These are phyloP conservation scores for Macrosiphum euphorbiae DNA, from an alignment of 2,888 invertebrate genomes.

Conservation along the genomic window DNA sequence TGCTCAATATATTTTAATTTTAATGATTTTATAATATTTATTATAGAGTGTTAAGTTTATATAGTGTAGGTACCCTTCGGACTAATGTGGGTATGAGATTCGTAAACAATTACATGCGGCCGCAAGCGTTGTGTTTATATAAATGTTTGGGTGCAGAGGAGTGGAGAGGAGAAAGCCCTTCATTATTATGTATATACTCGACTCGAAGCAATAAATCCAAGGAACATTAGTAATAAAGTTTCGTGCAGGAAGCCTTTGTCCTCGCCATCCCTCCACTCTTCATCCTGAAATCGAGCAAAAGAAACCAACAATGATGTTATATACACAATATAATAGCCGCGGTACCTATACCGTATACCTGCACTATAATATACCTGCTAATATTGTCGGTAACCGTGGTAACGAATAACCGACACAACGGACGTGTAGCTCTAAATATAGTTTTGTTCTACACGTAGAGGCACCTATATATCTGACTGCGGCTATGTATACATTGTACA, in stretches of 20 bases:
- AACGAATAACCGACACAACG: not conserved
- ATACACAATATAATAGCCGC: not conserved
- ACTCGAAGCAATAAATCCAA: slow-evolving; percentile 7
- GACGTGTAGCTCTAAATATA: not conserved
- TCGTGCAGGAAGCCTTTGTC: not conserved
- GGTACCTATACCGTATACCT: not conserved
- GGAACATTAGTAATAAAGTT: not conserved
- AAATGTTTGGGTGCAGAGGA: not conserved
- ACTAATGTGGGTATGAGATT: not conserved
- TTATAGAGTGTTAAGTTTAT: not conserved
- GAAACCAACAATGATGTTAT: not conserved
- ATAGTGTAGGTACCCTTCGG: slow-evolving; percentile 11
- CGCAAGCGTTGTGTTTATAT: not conserved
- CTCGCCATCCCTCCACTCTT: not conserved
- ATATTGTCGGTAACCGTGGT: not conserved
- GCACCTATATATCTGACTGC: not conserved
- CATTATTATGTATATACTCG: not conserved
- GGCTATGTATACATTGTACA: not conserved
- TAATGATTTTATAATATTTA: too few relatives aligned
- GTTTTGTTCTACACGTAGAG: not conserved
- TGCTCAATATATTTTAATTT: not conserved
- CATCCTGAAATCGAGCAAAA: not conserved
- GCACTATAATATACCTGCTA: not conserved
- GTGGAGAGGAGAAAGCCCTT: not conserved
- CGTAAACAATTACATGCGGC: not conserved